Evolutionary conservation across 2,113 vertebrate species (phyloP), one percentile per base, ranked within the genome.

Genomic region (Bufo bufo): DNA sequence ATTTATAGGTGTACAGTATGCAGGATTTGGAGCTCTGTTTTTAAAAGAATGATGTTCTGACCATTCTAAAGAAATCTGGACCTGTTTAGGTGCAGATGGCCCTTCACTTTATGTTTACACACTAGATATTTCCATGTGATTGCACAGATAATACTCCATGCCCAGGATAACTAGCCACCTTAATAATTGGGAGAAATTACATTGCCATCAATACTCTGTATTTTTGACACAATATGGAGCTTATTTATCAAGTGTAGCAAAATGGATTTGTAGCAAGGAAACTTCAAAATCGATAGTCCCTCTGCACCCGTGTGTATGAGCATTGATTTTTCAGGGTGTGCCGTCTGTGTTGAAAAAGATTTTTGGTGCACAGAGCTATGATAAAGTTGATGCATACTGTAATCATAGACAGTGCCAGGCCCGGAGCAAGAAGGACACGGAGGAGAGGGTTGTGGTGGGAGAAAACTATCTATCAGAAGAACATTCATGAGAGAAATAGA

Each of bases 241-340:
- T 84, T 84, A 84, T 84, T 84, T 84, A 84, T 84, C 82, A 84
- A 84, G 82, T 84, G 82, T 17, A 84, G 82, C 82, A 84, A 84
- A 84, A 84, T 84, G 82, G 82, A 84, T 84, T 84, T 84, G 82
- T 71, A 84, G 82, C 82, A 54, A 65, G 82, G 82, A 84, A 84
- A 84, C 82, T 65, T 84, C 63, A 84, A 84, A 84, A 84, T 84
- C 82, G 63, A 84, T 84, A 69, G 63, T 84, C 82, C 82, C 82
- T 84, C 63, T 84, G 82, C 54, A 63, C 47, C 7, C 54, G n/a
- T 47, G 81, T 84, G 82, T 84, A 84, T 84, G 69, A 84, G 82
- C 82, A 84, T 84, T 84, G 82, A 84, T 84, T 84, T 84, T 33
- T 54, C 63, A 69, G 82, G 82, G 82, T 71, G 82, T 71, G 82